Evolutionary conservation across 2,888 invertebrate genomes (phyloP), one percentile per base, ranked within the genome.

Genomic region (Diplazon laetatorius): DNA sequence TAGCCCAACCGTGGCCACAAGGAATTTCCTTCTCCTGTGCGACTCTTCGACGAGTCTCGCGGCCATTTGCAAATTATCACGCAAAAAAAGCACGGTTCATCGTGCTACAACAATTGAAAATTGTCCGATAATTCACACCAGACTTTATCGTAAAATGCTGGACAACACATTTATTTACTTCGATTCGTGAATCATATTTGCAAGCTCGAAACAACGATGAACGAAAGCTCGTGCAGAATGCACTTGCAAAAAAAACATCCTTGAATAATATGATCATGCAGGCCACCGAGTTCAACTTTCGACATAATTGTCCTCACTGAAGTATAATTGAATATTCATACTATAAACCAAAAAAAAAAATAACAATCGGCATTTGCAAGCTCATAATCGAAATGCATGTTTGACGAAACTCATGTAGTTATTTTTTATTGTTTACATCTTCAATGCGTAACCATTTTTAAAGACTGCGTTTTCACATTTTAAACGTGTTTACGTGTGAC

Each of bases 111-210:
- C n/a, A n/a, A n/a, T n/a, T 20, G 20, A 20, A 42, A 59, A 20
- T 35, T 12, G 48, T 35, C 22, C 60, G 20, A 22, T 39, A 14
- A 68, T 68, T 75, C 37, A 52, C 39, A 52, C 39, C 20, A 18
- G 37, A 46, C 25, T 48, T 30, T 30, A 20, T 30, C 44, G 55
- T 62, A 52, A 62, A 62, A 55, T 44, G 44, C 46, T 62, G 20
- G 30, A 22, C n/a, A 22, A 14, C 12, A 18, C 46, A 62, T 44
- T 69, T 69, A 77, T 77, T 69, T 69, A 77, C 72, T 77, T 77
- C 62, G 46, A 72, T 39, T 16, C 55, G 72, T 77, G 72, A 77
- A 55, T 77, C 72, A 69, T 69, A 46, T 66, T 55, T 55, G 37
- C 66, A 14, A 5, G 14, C 5, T 14, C 50, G 44, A 46, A 37